Conservation (phyloP, 2,888 invertebrate genomes). For the Drosophila sordidula region DNA sequence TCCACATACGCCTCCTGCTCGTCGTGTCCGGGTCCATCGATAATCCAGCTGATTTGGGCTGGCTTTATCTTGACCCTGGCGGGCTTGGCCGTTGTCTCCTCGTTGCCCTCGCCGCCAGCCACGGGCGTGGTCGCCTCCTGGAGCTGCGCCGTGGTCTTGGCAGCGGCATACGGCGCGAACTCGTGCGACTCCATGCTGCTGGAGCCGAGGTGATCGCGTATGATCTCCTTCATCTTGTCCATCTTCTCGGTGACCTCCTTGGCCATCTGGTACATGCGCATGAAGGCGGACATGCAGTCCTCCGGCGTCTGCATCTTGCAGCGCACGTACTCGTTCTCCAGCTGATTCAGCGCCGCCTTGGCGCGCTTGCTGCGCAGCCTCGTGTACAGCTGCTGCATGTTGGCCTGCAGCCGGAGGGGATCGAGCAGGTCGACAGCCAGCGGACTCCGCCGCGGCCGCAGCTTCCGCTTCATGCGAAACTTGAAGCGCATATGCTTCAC, state of each 20-base stretch:
- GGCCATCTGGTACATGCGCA: constrained; percentile 81
- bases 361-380: constrained; percentile 79
- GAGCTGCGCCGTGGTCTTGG: constrained; percentile 4
- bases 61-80: constrained; percentile 64
- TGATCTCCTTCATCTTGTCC: constrained; percentile 81
- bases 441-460: constrained; percentile 43
- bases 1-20: constrained; percentile 54
- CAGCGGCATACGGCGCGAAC: constrained; percentile 25
- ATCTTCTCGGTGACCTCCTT: constrained; percentile 81
- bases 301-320: constrained; percentile 77
- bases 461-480: constrained; percentile 41
- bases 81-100: constrained; percentile 41
- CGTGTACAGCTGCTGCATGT: constrained; percentile 70
- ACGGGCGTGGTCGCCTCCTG: constrained; percentile 26
- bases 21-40: constrained; percentile 76
- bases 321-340: constrained; percentile 77
- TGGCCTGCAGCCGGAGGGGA: constrained; percentile 67
- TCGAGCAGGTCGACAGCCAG: constrained; percentile 61
- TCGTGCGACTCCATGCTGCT: constrained; percentile 47
- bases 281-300: constrained; percentile 80
- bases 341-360: constrained; percentile 64
- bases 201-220: constrained; percentile 68
- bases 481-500: constrained; percentile 60
- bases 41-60: constrained; percentile 77
- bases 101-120: constrained; percentile 1